Conservation (phyloP, 53 echinoderm and acorn worm species). For the Astropecten irregularis region DNA sequence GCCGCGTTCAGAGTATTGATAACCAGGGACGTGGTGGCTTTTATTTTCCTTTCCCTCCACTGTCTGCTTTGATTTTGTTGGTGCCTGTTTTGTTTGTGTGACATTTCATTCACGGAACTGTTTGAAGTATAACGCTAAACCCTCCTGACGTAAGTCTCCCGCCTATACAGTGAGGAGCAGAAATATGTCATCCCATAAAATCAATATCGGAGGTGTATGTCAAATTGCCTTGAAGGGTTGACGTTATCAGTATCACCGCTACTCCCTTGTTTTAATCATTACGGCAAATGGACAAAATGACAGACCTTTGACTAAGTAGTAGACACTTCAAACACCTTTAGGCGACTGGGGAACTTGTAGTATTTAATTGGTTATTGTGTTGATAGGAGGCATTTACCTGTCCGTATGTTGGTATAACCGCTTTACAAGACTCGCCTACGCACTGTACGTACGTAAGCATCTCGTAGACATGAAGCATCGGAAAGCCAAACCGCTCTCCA, state of each 20-base stretch:
- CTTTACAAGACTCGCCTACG: conserved; percentile 32
- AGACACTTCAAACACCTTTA: neutral
- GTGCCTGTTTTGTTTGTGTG: no score
- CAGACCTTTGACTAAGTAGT: neutral
- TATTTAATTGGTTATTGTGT: conserved; percentile 39
- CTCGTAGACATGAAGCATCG: no score
- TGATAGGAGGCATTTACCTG: neutral
- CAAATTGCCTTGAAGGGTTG: neutral
- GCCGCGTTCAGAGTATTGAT: no score
- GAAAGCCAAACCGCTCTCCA: no score
- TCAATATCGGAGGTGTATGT: conserved; percentile 9
- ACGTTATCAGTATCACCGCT: neutral
- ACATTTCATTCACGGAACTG: no score
- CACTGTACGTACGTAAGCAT: no score
- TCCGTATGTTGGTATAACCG: conserved; percentile 30
- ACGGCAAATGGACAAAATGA: neutral
- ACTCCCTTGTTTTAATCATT: conserved; percentile 10
- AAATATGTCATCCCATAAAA: neutral
- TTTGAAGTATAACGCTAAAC: no score
- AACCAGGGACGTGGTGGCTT: no score
- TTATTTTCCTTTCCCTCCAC: no score
- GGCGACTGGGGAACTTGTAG: neutral
- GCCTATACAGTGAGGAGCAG: no score
- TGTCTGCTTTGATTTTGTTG: no score
- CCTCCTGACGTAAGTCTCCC: no score